phyloP scores from a whole-genome alignment of 2,113 vertebrate species.

The Leptosomus discolor region DNA sequence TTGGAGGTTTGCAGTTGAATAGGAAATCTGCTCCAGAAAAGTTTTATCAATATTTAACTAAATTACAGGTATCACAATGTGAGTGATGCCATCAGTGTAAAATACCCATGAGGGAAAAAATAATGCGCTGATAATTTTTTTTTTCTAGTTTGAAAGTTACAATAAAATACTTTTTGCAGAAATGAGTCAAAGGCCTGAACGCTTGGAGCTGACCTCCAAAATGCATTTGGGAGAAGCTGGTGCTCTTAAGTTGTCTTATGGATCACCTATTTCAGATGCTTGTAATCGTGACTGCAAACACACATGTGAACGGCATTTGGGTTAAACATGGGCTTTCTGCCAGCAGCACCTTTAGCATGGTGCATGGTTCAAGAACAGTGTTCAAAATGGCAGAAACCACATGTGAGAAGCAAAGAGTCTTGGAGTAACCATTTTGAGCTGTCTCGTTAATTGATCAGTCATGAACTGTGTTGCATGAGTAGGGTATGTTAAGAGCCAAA shows the following conservation, averaged over 20 bases:
- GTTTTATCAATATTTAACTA: background rate
- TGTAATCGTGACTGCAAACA: background rate
- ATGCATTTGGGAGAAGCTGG: background rate
- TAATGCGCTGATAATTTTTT: background rate
- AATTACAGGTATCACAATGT: background rate
- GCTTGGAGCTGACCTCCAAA: background rate
- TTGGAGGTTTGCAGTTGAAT: background rate
- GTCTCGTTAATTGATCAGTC: background rate
- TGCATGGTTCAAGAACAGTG: background rate
- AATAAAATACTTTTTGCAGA: background rate
- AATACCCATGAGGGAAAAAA: background rate
- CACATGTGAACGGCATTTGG: background rate
- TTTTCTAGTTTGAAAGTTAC: background rate
- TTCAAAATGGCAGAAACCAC: background rate
- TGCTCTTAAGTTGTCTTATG: background rate
- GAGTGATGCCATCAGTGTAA: background rate
- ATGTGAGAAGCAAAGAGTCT: background rate
- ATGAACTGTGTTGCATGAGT: background rate
- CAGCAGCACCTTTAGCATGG: background rate
- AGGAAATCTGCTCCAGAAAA: background rate
- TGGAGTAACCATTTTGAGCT: background rate
- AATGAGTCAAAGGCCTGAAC: background rate
- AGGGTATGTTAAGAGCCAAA: background rate
- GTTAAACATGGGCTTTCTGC: background rate
- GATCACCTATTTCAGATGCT: background rate